Base-by-base conservation (phyloP, 2,888 invertebrate genomes). In the Boloria euphrosyne region DNA sequence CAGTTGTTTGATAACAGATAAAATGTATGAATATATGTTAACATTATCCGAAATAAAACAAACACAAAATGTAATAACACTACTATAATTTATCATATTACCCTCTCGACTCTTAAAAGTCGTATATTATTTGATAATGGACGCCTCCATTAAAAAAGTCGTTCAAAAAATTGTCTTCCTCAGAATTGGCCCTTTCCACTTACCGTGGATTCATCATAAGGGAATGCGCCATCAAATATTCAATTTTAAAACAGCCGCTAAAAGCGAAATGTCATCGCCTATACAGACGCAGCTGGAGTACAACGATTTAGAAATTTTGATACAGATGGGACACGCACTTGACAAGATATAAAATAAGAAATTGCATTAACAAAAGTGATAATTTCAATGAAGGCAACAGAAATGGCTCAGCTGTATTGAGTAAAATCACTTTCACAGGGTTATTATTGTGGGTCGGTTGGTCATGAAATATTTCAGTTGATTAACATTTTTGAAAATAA, bases 221-320 rank as follows among this genome's bases (percentile, higher is more conserved):
- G 89, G 91, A 90, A 89, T 81, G 84, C 81, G 84, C 81, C 91
- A 92, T 92, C 91, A 92, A 92, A 92, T 92, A 92, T 92, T 92
- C 90, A 92, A 92, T 91, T 92, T 92, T 92, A 92, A 92, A 92
- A 90, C 88, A 88, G 81, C 85, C 90, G 91, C 92, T 92, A 92
- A 92, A 90, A 91, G 92, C 92, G 87, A 90, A 91, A 90, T 83
- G 92, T 91, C 92, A 91, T 92, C 88, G 90, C 85, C 81, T 77
- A 82, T 84, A 81, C 84, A 83, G 82, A 80, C 88, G 82, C 92
- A 92, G 92, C 90, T 92, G 92, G 84, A 91, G 84, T 91, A 82
- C 80, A 82, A 84, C 90, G 87, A 89, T 91, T 89, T 89, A 90
- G 85, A 88, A 87, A 89, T 89, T 89, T 87, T 76, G 86, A 82